phyloP scores from a whole-genome alignment of 2,113 vertebrate genomes.

The Upupa epops region DNA sequence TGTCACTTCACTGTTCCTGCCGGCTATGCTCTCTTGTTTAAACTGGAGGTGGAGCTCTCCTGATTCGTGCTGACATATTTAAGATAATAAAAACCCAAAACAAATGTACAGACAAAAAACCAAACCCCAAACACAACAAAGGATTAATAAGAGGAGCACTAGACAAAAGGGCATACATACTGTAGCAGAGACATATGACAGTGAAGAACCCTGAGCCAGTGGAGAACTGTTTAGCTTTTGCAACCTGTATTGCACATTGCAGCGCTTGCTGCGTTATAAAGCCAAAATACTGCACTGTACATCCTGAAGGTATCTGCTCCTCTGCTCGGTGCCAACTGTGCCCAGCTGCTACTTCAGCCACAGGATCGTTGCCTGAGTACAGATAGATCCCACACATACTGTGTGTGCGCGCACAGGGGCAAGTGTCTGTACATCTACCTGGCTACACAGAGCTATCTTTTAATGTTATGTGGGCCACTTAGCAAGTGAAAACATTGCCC shows the following conservation, averaged over 20 bases:
- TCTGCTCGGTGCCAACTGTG: not conserved
- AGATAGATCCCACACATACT: not conserved
- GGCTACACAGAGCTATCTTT: not conserved
- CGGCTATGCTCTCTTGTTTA: not conserved
- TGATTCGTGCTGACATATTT: not conserved
- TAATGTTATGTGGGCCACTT: not conserved
- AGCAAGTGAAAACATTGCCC: not conserved
- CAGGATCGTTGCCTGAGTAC: not conserved
- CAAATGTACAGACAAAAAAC: not conserved
- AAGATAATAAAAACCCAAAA: not conserved
- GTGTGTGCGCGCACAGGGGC: not conserved
- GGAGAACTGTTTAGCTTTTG: conserved; percentile 25
- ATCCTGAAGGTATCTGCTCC: not conserved
- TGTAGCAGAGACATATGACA: conserved; percentile 9
- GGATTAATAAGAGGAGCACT: not conserved
- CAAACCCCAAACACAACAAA: not conserved
- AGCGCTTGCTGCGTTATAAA: not conserved
- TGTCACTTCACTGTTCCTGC: not conserved
- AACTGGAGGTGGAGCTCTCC: not conserved
- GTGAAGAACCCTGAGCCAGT: conserved; percentile 60
- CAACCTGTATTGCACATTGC: conserved; percentile 39
- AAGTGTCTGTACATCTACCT: not conserved
- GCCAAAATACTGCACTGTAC: not conserved
- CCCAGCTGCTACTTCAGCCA: not conserved
- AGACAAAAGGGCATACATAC: not conserved